Conservation (phyloP, 2,888 invertebrate species). For the Willowsia nigromaculata region DNA sequence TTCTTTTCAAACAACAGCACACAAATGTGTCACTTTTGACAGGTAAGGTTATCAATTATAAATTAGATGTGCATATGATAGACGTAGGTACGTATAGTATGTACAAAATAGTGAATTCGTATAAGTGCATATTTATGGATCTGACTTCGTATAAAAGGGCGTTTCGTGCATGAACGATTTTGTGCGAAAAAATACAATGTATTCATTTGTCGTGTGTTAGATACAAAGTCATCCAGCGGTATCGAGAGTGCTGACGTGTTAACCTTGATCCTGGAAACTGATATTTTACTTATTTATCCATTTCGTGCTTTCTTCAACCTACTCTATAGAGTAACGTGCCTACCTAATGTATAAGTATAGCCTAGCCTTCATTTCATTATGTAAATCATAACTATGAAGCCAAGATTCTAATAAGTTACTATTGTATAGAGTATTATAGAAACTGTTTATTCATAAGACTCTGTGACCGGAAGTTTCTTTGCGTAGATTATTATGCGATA, state of each 20-base stretch:
- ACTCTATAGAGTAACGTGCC: background rate
- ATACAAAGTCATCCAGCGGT: constrained; percentile 10
- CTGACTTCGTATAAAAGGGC: background rate
- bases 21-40: background rate
- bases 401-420: too few relatives aligned
- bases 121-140: background rate
- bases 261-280: constrained; percentile 30
- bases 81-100: background rate
- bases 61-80: background rate
- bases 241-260: constrained; percentile 3
- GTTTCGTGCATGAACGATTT: background rate
- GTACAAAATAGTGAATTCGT: background rate
- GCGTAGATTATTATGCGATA: constrained; percentile 7
- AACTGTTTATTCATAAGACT: constrained; percentile 40
- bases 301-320: background rate
- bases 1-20: background rate
- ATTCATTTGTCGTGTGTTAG: background rate
- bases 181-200: constrained; percentile 15
- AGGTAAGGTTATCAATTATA: too few relatives aligned
- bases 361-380: too few relatives aligned
- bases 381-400: too few relatives aligned
- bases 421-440: too few relatives aligned
- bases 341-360: too few relatives aligned
- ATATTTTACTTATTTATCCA: constrained; percentile 23
- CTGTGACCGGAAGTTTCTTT: constrained; percentile 68